Conservation (phyloP, 2,888 invertebrate genomes). For the Aromia moschata region DNA sequence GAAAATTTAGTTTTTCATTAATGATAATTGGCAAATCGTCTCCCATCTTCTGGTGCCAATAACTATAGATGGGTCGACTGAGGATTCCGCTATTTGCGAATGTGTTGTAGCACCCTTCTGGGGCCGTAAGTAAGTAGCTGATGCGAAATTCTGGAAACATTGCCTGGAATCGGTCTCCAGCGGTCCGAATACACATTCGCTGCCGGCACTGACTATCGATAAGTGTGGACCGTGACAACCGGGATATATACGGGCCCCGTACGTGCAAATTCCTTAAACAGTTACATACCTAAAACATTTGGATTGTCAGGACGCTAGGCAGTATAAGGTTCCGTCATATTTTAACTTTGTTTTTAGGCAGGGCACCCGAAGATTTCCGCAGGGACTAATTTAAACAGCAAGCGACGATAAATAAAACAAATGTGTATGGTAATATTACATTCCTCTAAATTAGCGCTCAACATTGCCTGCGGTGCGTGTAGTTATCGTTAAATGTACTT, state of each 20-base stretch:
- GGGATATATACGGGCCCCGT: constrained; percentile 20
- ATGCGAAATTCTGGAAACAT: constrained; percentile 48
- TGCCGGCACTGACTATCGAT: constrained; percentile 22
- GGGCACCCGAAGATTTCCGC: background rate
- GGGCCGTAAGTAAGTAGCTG: constrained; percentile 46
- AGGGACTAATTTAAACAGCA: background rate
- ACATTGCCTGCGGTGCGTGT: no score
- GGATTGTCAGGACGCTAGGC: background rate
- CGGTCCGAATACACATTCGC: constrained; percentile 33
- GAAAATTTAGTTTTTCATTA: background rate
- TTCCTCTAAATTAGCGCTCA: no score
- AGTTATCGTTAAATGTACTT: no score
- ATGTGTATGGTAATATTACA: no score
- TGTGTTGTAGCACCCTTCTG: constrained; percentile 42
- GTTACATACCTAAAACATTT: background rate
- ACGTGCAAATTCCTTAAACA: constrained; percentile 23
- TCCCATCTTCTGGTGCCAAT: constrained; percentile 1
- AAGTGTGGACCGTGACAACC: constrained; percentile 23
- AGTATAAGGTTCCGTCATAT: constrained; percentile 3
- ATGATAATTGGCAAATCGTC: constrained; percentile 3
- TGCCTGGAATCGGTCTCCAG: constrained; percentile 49
- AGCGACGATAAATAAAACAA: background rate
- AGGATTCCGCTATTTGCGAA: constrained; percentile 21
- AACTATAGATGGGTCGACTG: background rate
- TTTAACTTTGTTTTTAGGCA: background rate